phyloP scores from a whole-genome alignment of 1,140 invertebrate species.

The Leucophenga varia region DNA sequence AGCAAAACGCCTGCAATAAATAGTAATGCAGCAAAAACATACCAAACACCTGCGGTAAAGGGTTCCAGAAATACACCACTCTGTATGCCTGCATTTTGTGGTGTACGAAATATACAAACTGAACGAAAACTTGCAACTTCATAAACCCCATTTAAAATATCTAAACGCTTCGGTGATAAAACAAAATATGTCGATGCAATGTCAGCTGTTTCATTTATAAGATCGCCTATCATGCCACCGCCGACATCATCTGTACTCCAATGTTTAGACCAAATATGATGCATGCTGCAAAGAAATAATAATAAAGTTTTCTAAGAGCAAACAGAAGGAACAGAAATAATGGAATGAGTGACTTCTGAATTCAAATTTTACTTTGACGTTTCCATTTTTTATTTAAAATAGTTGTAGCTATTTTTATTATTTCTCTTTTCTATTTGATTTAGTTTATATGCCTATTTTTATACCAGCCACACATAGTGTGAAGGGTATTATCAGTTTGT shows the following conservation, averaged over 20 bases:
- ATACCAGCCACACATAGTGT: no score
- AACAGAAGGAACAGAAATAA: not conserved
- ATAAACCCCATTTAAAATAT: slow-evolving; percentile 19
- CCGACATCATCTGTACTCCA: slow-evolving; percentile 39
- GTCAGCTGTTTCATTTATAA: slow-evolving; percentile 30
- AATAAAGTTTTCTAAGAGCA: not conserved
- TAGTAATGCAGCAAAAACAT: slow-evolving; percentile 28
- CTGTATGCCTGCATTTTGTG: slow-evolving; percentile 39
- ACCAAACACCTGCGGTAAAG: slow-evolving; percentile 39
- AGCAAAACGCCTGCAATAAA: slow-evolving; percentile 27
- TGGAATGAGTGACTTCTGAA: not conserved
- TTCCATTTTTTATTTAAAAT: no score
- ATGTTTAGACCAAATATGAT: slow-evolving; percentile 18
- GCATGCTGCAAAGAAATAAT: slow-evolving; percentile 16
- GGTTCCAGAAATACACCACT: slow-evolving; percentile 39
- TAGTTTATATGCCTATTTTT: slow-evolving; percentile 36
- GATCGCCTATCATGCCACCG: slow-evolving; percentile 36
- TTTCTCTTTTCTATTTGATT: no score
- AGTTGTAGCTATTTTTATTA: no score
- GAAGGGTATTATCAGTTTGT: no score
- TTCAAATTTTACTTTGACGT: not conserved
- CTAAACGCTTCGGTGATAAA: slow-evolving; percentile 27
- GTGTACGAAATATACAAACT: slow-evolving; percentile 48
- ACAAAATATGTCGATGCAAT: slow-evolving; percentile 29
- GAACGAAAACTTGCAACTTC: slow-evolving; percentile 36